phyloP scores from a whole-genome alignment of 1,140 invertebrate genomes.

The Aphis gossypii region DNA sequence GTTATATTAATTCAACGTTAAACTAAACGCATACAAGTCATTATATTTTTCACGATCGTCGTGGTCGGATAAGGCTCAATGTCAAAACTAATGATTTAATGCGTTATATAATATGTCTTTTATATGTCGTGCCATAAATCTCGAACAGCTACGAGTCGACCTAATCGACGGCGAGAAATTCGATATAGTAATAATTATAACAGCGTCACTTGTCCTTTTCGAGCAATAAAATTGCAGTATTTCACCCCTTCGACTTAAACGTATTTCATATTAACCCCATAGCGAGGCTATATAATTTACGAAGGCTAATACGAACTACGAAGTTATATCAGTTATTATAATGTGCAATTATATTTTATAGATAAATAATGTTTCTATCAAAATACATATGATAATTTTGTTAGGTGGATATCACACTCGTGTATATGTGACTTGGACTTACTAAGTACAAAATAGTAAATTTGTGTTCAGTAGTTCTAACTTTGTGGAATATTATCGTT shows the following conservation, averaged over 20 bases:
- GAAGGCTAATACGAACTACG: neutral
- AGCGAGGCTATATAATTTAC: neutral
- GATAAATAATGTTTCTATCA: neutral
- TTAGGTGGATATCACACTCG: neutral
- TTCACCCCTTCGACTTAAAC: neutral
- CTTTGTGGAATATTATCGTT: too few species aligned
- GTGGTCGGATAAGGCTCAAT: neutral
- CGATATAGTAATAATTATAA: neutral
- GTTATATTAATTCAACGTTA: neutral
- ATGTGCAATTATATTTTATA: neutral
- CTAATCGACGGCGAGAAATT: conserved; percentile 12
- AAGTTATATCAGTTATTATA: neutral
- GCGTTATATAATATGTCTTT: neutral
- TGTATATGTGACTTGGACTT: too few species aligned
- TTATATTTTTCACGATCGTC: neutral
- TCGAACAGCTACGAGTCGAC: neutral
- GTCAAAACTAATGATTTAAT: conserved; percentile 10
- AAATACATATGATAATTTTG: neutral
- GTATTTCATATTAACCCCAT: neutral
- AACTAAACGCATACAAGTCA: neutral
- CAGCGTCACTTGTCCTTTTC: neutral
- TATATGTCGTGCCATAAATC: neutral
- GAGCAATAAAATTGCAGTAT: neutral
- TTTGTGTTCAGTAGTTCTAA: too few species aligned
- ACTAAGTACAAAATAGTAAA: too few species aligned